Percentiles rank a stretch among this genome's conserved stretches.
Evolutionary conservation across 2,113 vertebrate genomes (phyloP).

Genomic region (Hippocampus comes): DNA sequence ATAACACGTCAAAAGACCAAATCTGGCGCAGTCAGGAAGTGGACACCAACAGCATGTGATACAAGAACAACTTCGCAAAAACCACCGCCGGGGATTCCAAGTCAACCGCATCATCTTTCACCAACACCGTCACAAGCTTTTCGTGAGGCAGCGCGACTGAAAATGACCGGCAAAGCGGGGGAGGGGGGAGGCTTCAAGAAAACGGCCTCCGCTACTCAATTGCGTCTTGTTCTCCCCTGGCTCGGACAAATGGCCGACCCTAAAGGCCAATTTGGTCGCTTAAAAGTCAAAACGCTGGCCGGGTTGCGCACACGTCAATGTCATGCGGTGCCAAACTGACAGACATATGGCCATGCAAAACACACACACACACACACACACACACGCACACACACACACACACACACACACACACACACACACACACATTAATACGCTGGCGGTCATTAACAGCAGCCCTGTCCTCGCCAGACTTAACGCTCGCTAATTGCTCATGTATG

Average conservation of each 20-base stretch:
- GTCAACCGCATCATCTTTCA: conserved; percentile 1
- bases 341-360: conserved; percentile 26
- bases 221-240: conserved; percentile 33
- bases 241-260: conserved; percentile 47
- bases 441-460: conserved; percentile 42
- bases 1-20: background rate
- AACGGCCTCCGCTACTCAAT: conserved; percentile 12
- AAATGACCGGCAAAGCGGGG: too few relatives aligned
- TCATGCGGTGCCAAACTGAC: conserved; percentile 36
- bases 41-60: too few relatives aligned
- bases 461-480: conserved; percentile 49
- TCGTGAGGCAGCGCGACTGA: too few relatives aligned
- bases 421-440: conserved; percentile 32
- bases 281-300: conserved; percentile 45
- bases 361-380: conserved; percentile 22
- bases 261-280: conserved; percentile 42
- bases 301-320: conserved; percentile 49
- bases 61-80: background rate
- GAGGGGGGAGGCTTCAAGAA: background rate
- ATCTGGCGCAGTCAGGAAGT: background rate
- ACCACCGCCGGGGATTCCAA: background rate
- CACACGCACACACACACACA: conserved; percentile 17
- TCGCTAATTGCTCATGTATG: conserved; percentile 66
- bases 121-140: background rate
- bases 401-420: conserved; percentile 20